Base-by-base conservation (phyloP, 2,113 vertebrate genomes). In the Ramphastos sulfuratus region DNA sequence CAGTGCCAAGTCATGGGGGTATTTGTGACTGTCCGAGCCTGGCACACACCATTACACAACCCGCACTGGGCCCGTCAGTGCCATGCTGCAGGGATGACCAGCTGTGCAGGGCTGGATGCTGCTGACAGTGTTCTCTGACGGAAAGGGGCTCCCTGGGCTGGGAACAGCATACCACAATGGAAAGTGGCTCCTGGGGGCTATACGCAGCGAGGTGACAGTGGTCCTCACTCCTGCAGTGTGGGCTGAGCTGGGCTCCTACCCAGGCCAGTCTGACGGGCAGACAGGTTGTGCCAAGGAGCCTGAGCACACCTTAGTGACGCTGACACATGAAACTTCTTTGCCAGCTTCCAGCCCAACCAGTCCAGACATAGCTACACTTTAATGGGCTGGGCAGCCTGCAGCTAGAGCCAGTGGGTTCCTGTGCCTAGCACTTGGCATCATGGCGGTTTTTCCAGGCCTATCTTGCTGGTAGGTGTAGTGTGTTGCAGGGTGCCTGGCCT, bases 401-500 rank as follows among this genome's bases (percentile, higher is more conserved):
- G 37, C 5, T 15, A 3, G 69, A 60, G 55, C 77, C 27, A 1
- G 13, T 2, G 4, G 12, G 16, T 24, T 25, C 58, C 33, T 59
- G 76, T 20, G 48, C n/a, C 25, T 64, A 39, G 35, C 30, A 7
- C 46, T 10, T 1, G 1, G 80, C 67, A 44, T 10, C 37, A 5
- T 0, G 0, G 10, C 1, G 8, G 14, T 18, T 18, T 10, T 21
- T 21, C 14, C 15, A 50, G 7, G 60, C 15, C 24, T 0, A 0
- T 37, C 42, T 19, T 39, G 15, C 13, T 6, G 2, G 17, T 17
- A 31, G 12, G 15, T 1, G 1, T 21, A n/a, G 72, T 0, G 5
- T 54, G 33, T 12, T 6, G 4, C 33, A 66, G 69, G 35, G 60
- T 67, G 66, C 31, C 39, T 7, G 7, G 14, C 20, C 63, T 4